A percentile compares a stretch with the other conserved stretches of the same genome.
Conservation (phyloP, 2,888 invertebrate genomes). For the Altica lythri region DNA sequence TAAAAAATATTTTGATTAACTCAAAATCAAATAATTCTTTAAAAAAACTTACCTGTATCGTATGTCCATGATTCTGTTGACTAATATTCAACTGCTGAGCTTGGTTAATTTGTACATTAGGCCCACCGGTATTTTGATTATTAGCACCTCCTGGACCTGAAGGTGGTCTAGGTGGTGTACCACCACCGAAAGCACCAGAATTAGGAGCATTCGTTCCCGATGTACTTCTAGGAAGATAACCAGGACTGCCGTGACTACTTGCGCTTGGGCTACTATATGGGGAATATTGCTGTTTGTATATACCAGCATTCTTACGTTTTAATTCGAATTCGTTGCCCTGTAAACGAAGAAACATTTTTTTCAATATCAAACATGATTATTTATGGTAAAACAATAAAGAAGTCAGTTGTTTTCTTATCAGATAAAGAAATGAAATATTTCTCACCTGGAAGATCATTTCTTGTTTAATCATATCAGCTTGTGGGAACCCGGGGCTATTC, state of each 20-base stretch:
- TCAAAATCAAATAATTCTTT: background rate
- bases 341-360: conserved; percentile 26
- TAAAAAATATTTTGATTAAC: background rate
- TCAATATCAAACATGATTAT: background rate
- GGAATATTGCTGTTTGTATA: conserved; percentile 67
- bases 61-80: conserved; percentile 73
- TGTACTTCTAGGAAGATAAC: conserved; percentile 52
- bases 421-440: conserved; percentile 41
- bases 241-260: conserved; percentile 63
- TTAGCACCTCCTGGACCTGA: conserved; percentile 56
- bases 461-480: conserved; percentile 63
- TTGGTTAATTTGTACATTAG: conserved; percentile 81
- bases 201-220: conserved; percentile 39
- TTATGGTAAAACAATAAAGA: too few species aligned
- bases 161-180: conserved; percentile 62
- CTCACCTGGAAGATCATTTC: conserved; percentile 58
- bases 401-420: too few species aligned
- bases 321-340: conserved; percentile 55
- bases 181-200: conserved; percentile 45
- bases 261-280: conserved; percentile 70
- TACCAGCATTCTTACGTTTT: conserved; percentile 56
- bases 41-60: conserved; percentile 72
- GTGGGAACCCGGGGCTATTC: conserved; percentile 54
- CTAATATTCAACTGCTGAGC: conserved; percentile 86
- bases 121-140: conserved; percentile 50